Evolutionary conservation across 2,888 invertebrate genomes (phyloP).

Genomic region (Nysson spinosus): DNA sequence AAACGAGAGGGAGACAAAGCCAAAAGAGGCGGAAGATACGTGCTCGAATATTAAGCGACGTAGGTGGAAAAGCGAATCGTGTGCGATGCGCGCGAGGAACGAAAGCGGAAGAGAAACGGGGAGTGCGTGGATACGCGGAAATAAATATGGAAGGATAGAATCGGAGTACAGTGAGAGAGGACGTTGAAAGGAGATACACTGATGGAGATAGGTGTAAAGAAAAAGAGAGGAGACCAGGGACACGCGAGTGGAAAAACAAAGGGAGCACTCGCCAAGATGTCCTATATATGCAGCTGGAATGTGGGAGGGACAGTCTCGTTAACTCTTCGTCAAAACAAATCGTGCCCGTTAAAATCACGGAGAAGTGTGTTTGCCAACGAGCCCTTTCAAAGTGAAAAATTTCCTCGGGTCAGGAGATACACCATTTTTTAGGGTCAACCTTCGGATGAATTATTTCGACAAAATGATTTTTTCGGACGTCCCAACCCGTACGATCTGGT

Average conservation of each 20-base stretch:
- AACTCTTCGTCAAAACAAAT: slow-evolving; percentile 59
- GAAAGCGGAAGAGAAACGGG: slow-evolving; percentile 18
- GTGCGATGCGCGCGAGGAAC: no score
- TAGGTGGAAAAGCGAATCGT: no score
- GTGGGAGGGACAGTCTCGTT: slow-evolving; percentile 57
- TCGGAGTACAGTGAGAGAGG: neutral
- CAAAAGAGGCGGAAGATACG: slow-evolving; percentile 13
- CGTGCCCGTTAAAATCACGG: slow-evolving; percentile 48
- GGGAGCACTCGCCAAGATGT: neutral
- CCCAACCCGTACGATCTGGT: no score
- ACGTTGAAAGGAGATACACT: slow-evolving; percentile 7
- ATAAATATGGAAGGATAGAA: neutral
- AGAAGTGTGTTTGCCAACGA: no score
- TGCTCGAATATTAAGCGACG: no score
- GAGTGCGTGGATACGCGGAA: neutral
- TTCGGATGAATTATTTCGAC: no score
- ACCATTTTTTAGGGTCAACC: no score
- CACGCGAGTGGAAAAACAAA: neutral
- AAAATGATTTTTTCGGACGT: no score
- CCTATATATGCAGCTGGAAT: slow-evolving; percentile 11
- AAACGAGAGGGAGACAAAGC: slow-evolving; percentile 28
- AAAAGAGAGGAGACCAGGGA: neutral
- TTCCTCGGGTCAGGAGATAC: no score
- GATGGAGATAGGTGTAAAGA: neutral
- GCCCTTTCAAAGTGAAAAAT: no score